Conservation (phyloP, 1,140 invertebrate genomes). For the Euura saliciscinereae region DNA sequence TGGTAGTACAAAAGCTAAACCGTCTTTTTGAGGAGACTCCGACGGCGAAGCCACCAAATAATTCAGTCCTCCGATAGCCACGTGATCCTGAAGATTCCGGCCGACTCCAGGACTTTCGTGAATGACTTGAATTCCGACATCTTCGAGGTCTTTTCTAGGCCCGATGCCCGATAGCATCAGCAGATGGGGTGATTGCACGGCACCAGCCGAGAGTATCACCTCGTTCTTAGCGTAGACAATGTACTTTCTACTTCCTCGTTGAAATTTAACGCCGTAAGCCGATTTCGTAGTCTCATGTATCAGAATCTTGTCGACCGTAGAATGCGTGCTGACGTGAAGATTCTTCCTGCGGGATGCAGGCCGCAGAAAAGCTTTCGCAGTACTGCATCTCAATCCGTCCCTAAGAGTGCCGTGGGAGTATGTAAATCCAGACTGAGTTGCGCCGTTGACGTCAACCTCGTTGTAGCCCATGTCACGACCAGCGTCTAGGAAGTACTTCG, state of each 20-base stretch:
- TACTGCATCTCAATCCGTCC: conserved; percentile 83
- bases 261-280: conserved; percentile 70
- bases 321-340: conserved; percentile 72
- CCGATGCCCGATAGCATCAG: conserved; percentile 83
- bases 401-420: conserved; percentile 76
- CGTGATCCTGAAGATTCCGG: conserved; percentile 79
- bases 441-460: conserved; percentile 77
- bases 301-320: conserved; percentile 69
- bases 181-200: conserved; percentile 77
- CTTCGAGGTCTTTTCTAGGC: conserved; percentile 64
- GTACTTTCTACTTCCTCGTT: conserved; percentile 55
- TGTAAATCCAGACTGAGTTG: conserved; percentile 74
- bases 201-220: conserved; percentile 75
- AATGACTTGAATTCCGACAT: conserved; percentile 62
- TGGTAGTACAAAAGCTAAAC: conserved; percentile 66
- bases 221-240: conserved; percentile 66
- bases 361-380: conserved; percentile 80
- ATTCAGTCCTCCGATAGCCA: conserved; percentile 67
- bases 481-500: conserved; percentile 70
- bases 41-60: conserved; percentile 62
- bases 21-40: conserved; percentile 51
- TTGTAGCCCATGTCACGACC: conserved; percentile 74
- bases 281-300: conserved; percentile 62
- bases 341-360: conserved; percentile 73
- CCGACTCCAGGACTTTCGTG: conserved; percentile 75